These are phyloP conservation scores for Zophobas morio DNA, from an alignment of 1,140 invertebrate genomes.

Conservation along the genomic window DNA sequence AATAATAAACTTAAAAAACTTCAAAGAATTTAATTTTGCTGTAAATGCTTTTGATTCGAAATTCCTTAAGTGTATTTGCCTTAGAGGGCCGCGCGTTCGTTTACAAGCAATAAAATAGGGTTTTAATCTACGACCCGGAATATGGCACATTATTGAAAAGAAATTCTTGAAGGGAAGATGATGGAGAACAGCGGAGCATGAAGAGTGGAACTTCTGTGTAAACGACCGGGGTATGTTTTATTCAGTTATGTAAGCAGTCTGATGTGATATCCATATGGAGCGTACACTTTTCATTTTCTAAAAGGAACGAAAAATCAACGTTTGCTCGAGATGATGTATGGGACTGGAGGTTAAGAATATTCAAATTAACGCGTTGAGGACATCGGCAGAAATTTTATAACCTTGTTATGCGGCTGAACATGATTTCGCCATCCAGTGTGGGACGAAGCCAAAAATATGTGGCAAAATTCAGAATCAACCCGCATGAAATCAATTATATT, in stretches of 20 bases:
- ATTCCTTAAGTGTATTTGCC: constrained; percentile 39
- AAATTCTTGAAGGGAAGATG: constrained; percentile 6
- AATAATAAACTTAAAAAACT: constrained; percentile 35
- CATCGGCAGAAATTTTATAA: no score
- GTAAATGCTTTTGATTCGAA: constrained; percentile 33
- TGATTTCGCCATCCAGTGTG: no score
- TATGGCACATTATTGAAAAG: constrained; percentile 25
- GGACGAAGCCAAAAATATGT: no score
- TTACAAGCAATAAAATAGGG: constrained; percentile 11
- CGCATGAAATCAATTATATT: no score
- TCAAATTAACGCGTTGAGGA: no score
- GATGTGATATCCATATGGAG: constrained; percentile 26
- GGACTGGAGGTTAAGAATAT: no score
- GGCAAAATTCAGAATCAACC: no score
- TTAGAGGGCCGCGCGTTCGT: constrained; percentile 14
- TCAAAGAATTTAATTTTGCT: constrained; percentile 38
- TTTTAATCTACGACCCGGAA: constrained; percentile 30
- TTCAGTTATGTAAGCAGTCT: constrained; percentile 47
- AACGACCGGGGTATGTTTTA: constrained; percentile 47
- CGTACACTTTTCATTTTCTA: not conserved
- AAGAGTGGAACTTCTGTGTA: constrained; percentile 28
- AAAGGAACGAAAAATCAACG: constrained; percentile 17
- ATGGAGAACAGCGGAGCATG: constrained; percentile 18
- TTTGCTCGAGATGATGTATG: not conserved
- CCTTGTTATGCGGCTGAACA: no score